Evolutionary conservation across 37 sponge, comb jelly and placozoan genomes (phyloP).

Genomic region (Haliclona indistincta): DNA sequence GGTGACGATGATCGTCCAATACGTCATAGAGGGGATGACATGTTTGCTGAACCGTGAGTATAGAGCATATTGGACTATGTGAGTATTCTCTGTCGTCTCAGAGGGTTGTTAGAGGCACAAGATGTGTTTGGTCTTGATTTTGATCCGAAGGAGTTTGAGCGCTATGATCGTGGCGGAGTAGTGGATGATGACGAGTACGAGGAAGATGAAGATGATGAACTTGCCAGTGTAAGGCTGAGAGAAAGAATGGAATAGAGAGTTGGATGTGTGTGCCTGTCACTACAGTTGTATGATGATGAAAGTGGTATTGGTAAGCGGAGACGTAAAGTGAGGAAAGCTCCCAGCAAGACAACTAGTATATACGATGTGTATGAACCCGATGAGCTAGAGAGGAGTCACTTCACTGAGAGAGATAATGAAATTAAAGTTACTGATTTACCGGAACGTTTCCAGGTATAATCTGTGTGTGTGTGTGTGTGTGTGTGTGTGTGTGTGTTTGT

Average conservation of each 20-base stretch:
- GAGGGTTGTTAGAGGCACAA: conserved; percentile 89
- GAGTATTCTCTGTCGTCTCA: conserved; percentile 8
- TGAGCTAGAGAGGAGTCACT: conserved; percentile 90
- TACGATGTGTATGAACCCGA: conserved; percentile 86
- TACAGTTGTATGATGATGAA: conserved; percentile 7
- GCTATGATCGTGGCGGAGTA: conserved; percentile 47
- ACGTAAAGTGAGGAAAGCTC: conserved; percentile 40
- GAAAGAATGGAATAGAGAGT: conserved; percentile 27
- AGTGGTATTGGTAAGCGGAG: neutral
- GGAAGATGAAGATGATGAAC: conserved; percentile 46
- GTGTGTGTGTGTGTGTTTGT: neutral
- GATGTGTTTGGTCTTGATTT: conserved; percentile 94
- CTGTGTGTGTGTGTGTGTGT: neutral
- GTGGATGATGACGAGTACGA: conserved; percentile 61
- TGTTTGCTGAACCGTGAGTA: conserved; percentile 59
- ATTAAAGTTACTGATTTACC: conserved; percentile 90
- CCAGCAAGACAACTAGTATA: conserved; percentile 55
- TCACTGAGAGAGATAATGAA: conserved; percentile 80
- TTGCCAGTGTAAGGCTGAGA: neutral
- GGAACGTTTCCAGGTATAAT: conserved; percentile 54
- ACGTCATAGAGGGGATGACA: conserved; percentile 33
- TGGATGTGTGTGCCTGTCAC: neutral
- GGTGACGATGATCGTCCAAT: conserved; percentile 84
- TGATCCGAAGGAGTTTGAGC: conserved; percentile 76
- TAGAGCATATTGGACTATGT: neutral